Evolutionary conservation across 2,797 vertebrate genomes (phyloP).

Genomic region (Cottoperca gobio): DNA sequence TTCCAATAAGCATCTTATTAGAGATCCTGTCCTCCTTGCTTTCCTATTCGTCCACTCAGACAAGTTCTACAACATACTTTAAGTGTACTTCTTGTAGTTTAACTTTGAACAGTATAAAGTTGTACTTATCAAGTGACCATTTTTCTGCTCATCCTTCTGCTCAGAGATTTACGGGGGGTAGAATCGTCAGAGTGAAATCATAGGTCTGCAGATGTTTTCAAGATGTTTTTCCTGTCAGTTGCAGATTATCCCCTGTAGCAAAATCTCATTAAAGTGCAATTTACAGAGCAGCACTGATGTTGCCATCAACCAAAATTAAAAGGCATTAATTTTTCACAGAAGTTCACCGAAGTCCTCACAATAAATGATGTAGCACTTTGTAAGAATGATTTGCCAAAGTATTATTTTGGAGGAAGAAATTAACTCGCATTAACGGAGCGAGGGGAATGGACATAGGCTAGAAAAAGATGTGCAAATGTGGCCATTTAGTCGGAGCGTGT

Average conservation of each 20-base stretch:
- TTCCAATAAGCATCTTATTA: conserved; percentile 73
- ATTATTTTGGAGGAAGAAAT: conserved; percentile 90
- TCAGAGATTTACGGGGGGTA: conserved; percentile 92
- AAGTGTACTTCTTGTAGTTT: conserved; percentile 79
- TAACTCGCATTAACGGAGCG: conserved; percentile 94
- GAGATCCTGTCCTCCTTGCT: background rate
- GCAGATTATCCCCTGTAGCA: conserved; percentile 99
- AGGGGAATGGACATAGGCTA: conserved; percentile 88
- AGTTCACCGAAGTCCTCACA: conserved; percentile 98
- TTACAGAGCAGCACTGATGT: conserved; percentile 99
- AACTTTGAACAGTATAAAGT: conserved; percentile 82
- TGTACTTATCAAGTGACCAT: conserved; percentile 84
- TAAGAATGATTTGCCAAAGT: conserved; percentile 97
- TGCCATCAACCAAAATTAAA: conserved; percentile 99
- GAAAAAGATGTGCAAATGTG: conserved; percentile 94
- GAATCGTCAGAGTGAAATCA: conserved; percentile 97
- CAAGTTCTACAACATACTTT: background rate
- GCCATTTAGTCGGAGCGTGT: conserved; percentile 88
- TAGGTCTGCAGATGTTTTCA: conserved; percentile 99
- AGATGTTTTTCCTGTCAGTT: conserved; percentile 99
- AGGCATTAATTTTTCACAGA: conserved; percentile 99
- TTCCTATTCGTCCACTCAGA: conserved; percentile 17
- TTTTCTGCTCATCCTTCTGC: conserved; percentile 90
- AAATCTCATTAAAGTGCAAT: conserved; percentile 99
- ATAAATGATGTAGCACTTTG: conserved; percentile 99